Evolutionary conservation across 1,140 invertebrate genomes (phyloP).

Genomic region (Drosophila littoralis): DNA sequence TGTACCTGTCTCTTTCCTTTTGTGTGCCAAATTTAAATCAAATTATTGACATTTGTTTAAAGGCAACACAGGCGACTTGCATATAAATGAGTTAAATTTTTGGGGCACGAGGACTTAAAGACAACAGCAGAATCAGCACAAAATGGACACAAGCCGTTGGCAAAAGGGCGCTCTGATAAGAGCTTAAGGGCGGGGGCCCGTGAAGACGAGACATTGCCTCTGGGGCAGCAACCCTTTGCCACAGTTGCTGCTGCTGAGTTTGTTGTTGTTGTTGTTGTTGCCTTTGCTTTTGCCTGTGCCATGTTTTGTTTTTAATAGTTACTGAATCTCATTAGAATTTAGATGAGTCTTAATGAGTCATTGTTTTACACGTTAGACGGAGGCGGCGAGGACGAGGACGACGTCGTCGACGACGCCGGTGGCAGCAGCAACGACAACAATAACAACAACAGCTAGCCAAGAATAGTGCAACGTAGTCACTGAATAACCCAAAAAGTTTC

Average conservation of each 20-base stretch:
- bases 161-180: constrained; percentile 53
- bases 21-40: constrained; percentile 78
- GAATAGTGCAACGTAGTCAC: constrained; percentile 52
- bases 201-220: constrained; percentile 42
- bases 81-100: constrained; percentile 77
- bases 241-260: constrained; percentile 43
- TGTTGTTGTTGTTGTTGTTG: constrained; percentile 21
- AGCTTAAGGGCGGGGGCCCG: constrained; percentile 4
- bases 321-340: constrained; percentile 85
- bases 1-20: not conserved
- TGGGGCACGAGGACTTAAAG: constrained; percentile 52
- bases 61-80: constrained; percentile 64
- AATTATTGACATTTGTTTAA: constrained; percentile 83
- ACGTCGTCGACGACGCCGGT: constrained; percentile 17
- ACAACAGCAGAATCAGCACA: constrained; percentile 68
- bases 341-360: constrained; percentile 85
- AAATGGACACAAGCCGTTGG: constrained; percentile 59
- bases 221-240: constrained; percentile 75
- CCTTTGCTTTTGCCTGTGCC: constrained; percentile 50
- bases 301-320: constrained; percentile 83
- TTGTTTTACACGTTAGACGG: constrained; percentile 84
- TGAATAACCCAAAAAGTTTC: constrained; percentile 59
- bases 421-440: constrained; percentile 26
- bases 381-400: constrained; percentile 40
- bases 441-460: constrained; percentile 46